phyloP scores from a whole-genome alignment of 2,888 invertebrate genomes.

The Drosophila gaucha region DNA sequence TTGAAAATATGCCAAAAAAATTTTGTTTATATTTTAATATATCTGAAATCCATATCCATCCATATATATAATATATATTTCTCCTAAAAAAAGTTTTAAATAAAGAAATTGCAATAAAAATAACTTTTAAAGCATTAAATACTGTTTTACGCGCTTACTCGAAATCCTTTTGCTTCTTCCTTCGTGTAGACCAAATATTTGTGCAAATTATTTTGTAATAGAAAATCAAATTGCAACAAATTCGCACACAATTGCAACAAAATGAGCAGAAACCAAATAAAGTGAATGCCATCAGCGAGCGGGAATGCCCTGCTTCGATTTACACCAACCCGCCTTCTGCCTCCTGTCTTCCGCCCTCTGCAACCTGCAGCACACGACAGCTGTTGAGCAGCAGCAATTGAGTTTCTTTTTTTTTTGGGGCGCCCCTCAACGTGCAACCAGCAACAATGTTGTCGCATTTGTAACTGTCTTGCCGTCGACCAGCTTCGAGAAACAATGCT shows the following conservation, averaged over 20 bases:
- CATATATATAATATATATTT: no score
- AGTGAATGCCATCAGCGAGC: constrained; percentile 67
- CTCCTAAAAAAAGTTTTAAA: no score
- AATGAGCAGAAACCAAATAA: constrained; percentile 63
- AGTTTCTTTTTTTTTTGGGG: constrained; percentile 22
- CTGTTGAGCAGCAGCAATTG: constrained; percentile 50
- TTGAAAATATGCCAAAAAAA: no score
- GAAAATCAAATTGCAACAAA: constrained; percentile 77
- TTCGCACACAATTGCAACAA: constrained; percentile 75
- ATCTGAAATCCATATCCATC: no score
- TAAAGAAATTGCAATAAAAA: no score
- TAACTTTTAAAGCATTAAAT: no score
- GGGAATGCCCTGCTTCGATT: constrained; percentile 72
- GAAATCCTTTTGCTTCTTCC: constrained; percentile 1
- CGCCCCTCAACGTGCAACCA: constrained; percentile 25
- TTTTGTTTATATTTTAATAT: no score
- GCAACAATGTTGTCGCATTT: constrained; percentile 79
- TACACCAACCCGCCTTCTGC: constrained; percentile 9
- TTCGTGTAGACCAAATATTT: constrained; percentile 42
- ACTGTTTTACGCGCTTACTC: no score
- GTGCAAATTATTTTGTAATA: constrained; percentile 72
- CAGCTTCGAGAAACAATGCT: constrained; percentile 53
- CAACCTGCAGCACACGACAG: constrained; percentile 35
- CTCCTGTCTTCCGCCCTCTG: neutral
- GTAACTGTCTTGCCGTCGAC: constrained; percentile 72